A percentile compares a stretch with the other conserved stretches of the same genome.
Evolutionary conservation across 2,888 invertebrate species (phyloP).

Genomic region (Plagiodera versicolora): DNA sequence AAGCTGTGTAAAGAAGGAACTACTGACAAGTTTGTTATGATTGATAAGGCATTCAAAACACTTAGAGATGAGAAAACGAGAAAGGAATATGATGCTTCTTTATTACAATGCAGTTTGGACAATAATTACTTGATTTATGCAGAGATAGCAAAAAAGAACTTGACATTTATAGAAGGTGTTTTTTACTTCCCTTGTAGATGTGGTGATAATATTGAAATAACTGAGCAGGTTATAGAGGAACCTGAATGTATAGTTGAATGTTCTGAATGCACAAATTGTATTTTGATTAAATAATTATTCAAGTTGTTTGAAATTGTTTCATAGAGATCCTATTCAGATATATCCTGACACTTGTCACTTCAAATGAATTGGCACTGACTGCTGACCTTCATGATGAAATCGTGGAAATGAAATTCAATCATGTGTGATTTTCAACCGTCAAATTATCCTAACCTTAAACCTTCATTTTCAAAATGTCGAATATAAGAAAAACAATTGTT

Average conservation of each 20-base stretch:
- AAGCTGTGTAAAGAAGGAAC: constrained; percentile 42
- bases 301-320: not conserved
- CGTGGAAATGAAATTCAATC: no score
- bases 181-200: constrained; percentile 69
- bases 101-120: constrained; percentile 62
- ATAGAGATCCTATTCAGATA: no score
- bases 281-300: constrained; percentile 61
- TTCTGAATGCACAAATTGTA: constrained; percentile 74
- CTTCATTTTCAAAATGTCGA: constrained; percentile 40
- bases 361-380: no score
- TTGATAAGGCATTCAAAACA: constrained; percentile 74
- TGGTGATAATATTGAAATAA: constrained; percentile 64
- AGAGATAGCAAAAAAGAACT: constrained; percentile 58
- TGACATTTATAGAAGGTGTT: constrained; percentile 53
- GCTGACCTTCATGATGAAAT: no score
- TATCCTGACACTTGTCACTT: no score
- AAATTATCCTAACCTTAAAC: not conserved
- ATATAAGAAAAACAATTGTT: constrained; percentile 67
- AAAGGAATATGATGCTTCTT: constrained; percentile 67
- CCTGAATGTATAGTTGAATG: constrained; percentile 63
- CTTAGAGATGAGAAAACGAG: constrained; percentile 63
- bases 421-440: no score
- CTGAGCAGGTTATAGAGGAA: constrained; percentile 48
- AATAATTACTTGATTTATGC: constrained; percentile 64
- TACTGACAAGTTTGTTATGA: constrained; percentile 54